Evolutionary conservation across 1,140 invertebrate genomes (phyloP).

Genomic region (Brachionus asplanchnoidis): DNA sequence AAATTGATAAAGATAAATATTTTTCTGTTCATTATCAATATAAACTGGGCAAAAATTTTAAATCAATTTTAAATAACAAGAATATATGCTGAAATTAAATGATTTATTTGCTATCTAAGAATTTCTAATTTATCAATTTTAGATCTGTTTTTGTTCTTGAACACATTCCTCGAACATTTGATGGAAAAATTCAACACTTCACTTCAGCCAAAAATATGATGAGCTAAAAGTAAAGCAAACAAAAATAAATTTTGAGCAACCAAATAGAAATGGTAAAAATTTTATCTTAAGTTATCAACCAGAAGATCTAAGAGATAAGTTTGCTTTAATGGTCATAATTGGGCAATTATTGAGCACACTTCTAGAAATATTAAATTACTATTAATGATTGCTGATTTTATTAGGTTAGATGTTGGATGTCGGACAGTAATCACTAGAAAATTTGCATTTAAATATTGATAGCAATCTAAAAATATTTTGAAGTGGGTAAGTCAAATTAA

Average conservation of each 20-base stretch:
- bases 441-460: neutral
- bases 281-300: neutral
- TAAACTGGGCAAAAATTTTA: neutral
- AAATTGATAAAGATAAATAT: neutral
- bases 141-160: neutral
- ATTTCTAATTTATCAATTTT: slow-evolving; percentile 3
- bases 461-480: neutral
- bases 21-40: neutral
- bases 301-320: neutral
- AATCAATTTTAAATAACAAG: neutral
- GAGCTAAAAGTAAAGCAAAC: neutral
- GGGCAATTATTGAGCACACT: neutral
- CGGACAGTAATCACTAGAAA: neutral
- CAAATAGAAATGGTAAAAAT: neutral
- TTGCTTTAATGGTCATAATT: neutral
- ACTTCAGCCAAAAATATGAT: neutral
- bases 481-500: neutral
- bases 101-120: neutral
- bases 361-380: neutral
- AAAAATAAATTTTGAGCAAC: neutral
- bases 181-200: neutral
- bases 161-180: neutral
- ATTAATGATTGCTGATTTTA: neutral
- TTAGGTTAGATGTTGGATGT: neutral
- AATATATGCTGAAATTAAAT: neutral